These are phyloP conservation scores for Dromius quadrimaculatus DNA, from an alignment of 2,888 invertebrate species.

Conservation along the genomic window DNA sequence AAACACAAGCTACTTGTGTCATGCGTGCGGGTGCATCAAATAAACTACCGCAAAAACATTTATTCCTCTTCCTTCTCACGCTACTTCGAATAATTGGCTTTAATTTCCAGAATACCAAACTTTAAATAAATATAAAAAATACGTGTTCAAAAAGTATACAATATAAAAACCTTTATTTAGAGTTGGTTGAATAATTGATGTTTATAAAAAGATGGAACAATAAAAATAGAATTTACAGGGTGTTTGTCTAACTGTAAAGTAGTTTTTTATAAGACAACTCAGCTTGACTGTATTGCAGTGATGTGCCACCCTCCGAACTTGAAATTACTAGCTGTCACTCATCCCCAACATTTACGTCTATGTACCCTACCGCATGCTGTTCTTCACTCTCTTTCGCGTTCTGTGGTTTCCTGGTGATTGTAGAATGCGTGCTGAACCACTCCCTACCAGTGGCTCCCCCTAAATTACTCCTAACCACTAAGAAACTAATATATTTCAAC, in stretches of 20 bases:
- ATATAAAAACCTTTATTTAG: no score
- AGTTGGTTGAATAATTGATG: no score
- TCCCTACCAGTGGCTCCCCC: constrained; percentile 53
- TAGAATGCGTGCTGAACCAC: constrained; percentile 18
- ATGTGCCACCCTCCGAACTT: constrained; percentile 35
- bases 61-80: constrained; percentile 15
- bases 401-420: constrained; percentile 44
- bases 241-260: no score
- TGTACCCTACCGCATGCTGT: neutral
- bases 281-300: constrained; percentile 18
- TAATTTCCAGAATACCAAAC: no score
- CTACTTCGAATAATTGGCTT: no score
- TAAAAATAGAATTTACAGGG: no score
- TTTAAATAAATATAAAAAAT: no score
- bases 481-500: constrained; percentile 56
- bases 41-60: constrained; percentile 9
- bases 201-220: no score
- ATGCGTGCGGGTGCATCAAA: neutral
- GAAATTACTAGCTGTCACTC: constrained; percentile 48
- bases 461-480: constrained; percentile 58
- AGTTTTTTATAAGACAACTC: constrained; percentile 44
- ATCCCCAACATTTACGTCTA: constrained; percentile 48
- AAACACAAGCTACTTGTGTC: neutral
- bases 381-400: constrained; percentile 6
- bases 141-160: no score